Percentiles rank a stretch among this genome's conserved stretches.
These are phyloP conservation scores for Cydia strobilella DNA, from an alignment of 1,140 invertebrate species.

Conservation along the genomic window DNA sequence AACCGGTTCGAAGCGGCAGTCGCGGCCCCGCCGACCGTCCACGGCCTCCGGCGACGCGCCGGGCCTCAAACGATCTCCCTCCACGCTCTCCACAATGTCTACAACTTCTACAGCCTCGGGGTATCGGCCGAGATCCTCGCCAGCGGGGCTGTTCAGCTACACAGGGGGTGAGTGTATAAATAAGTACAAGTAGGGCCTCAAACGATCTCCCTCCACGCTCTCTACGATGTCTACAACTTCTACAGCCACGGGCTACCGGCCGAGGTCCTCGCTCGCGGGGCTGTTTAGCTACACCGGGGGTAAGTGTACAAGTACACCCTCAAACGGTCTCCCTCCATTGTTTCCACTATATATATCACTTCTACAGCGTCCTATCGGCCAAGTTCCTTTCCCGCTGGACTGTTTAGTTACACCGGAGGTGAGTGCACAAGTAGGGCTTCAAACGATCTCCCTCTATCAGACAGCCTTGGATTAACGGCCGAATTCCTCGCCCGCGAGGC, in stretches of 20 bases:
- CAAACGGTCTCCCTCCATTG: slow-evolving; percentile 72
- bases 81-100: slow-evolving; percentile 69
- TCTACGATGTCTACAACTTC: slow-evolving; percentile 79
- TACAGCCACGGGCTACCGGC: slow-evolving; percentile 81
- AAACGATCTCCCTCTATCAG: slow-evolving; percentile 77
- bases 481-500: slow-evolving; percentile 85
- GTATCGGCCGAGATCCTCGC: slow-evolving; percentile 85
- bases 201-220: slow-evolving; percentile 72
- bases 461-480: slow-evolving; percentile 82
- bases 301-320: slow-evolving; percentile 49
- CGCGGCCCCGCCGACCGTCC: slow-evolving; percentile 60
- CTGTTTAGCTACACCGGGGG: slow-evolving; percentile 87
- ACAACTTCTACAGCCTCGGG: slow-evolving; percentile 82
- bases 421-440: slow-evolving; percentile 47
- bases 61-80: slow-evolving; percentile 69
- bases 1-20: slow-evolving; percentile 81
- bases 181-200: slow-evolving; percentile 47
- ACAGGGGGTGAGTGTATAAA: slow-evolving; percentile 78
- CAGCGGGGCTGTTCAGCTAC: slow-evolving; percentile 87
- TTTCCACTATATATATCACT: slow-evolving; percentile 70
- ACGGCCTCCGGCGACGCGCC: slow-evolving; percentile 52
- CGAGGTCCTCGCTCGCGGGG: slow-evolving; percentile 86
- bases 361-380: slow-evolving; percentile 84
- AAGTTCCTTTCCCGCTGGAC: slow-evolving; percentile 85
- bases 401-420: slow-evolving; percentile 87